Base-by-base conservation (phyloP, 2,888 invertebrate species). In the Latheticus oryzae region DNA sequence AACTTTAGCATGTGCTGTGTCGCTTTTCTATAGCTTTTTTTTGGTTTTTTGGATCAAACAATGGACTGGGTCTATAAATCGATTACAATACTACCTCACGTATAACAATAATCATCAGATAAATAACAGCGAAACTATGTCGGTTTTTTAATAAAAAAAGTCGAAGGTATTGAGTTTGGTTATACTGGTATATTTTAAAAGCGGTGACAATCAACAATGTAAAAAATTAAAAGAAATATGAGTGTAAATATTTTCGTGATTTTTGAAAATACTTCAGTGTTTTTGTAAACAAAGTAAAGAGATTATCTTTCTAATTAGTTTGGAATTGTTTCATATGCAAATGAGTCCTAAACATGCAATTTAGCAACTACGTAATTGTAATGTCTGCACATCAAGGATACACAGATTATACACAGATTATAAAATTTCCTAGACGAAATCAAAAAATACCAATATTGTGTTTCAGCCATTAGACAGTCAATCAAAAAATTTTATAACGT, bases 71-170 rank as follows among this genome's bases (percentile, higher is more conserved):
- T 58, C 60, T 62, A 63, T 64, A 62, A 63, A 66, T 63, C 67
- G 64, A 68, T 67, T 66, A 66, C 64, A 57, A 60, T 63, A 62
- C 61, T 43, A 61, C 61, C 60, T 61, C 67, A 67, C 65, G 64
- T 65, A 58, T 62, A 17, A 55, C 42, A 42, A 60, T 55, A 56
- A 45, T 55, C 60, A 58, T 62, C 61, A 56, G 59, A 62, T 64
- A 64, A 64, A 62, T 60, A 42, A 24, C 32, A 19, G 17, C 28
- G 45, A 26, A 35, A 43, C 28, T 58, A 53, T 43, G 55, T 40
- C 54, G 32, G 48, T 47, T 48, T 55, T 55, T 55, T 55, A 47
- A 40, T 9, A 13, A 40, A 55, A 55, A 55, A 55, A 15, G 32
- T 19, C 33, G 35, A 24, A 23, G 48, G n/a, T 26, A 15, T 21